Base-by-base conservation (phyloP, 2,113 vertebrate genomes). In the Vimba vimba region DNA sequence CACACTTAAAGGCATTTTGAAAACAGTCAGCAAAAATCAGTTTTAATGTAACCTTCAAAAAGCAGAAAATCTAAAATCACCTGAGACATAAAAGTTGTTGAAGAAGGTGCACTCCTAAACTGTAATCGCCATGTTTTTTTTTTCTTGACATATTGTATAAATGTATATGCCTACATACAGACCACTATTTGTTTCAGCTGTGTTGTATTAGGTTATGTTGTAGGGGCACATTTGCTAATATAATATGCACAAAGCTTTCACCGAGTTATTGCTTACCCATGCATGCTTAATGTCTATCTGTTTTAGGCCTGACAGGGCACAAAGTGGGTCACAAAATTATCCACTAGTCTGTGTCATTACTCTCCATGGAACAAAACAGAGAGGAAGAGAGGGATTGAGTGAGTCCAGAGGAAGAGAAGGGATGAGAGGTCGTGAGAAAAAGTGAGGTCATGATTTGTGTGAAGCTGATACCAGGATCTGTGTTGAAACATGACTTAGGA, bases 361-460 rank as follows among this genome's bases (percentile, higher is more conserved):
- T 76, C 81, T 57, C 76, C 52, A 55, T 82, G 83, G 88, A 79
- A 75, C 19, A 73, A 81, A 43, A 64, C 52, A 47, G 77, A 86
- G 60, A 85, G 62, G 85, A 79, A 85, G 23, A 43, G 55, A 75
- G 55, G 74, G 59, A 74, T 82, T 19, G 19, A 59, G 62, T 39
- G 82, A 83, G 77, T 62, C 43, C 73, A 87, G 78, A 88, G 86
- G 87, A 89, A 89, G 87, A 81, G 68, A 77, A 50, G 45, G 68
- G 47, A 79, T 43, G 62, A 59, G 82, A 73, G 87, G 82, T 83
- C 86, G 74, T 89, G 89, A 88, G 89, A 91, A 86, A 77, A 36
- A 15, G 33, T 85, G 75, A 79, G 30, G 85, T 89, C 84, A 88
- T 66, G 1, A 52, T 68, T 11, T 45, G n/a, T 69, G 43, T 52